phyloP scores from a whole-genome alignment of 1,140 invertebrate genomes.

The Wasmannia auropunctata region DNA sequence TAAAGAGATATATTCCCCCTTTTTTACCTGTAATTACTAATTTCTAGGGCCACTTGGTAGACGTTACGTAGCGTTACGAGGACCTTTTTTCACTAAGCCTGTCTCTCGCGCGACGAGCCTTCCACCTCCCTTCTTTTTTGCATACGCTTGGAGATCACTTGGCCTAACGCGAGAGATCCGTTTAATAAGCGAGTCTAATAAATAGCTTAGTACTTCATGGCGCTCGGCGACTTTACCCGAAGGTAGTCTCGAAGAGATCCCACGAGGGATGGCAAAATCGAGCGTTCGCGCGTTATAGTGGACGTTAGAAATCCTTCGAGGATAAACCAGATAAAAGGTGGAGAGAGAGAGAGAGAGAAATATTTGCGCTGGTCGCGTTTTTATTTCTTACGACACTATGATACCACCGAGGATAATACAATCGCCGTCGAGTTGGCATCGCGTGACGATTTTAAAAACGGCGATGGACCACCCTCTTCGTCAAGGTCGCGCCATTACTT shows the following conservation, averaged over 20 bases:
- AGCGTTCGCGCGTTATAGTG: slow-evolving; percentile 24
- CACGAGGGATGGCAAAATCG: slow-evolving; percentile 21
- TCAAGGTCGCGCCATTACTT: background rate
- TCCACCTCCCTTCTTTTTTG: slow-evolving; percentile 8
- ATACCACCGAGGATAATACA: slow-evolving; percentile 28
- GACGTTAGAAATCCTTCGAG: slow-evolving; percentile 25
- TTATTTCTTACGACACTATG: slow-evolving; percentile 51
- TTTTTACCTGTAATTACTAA: slow-evolving; percentile 37
- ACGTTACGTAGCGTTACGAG: background rate
- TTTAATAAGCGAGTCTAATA: slow-evolving; percentile 39
- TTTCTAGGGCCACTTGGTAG: slow-evolving; percentile 36
- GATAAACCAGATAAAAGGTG: too few species aligned
- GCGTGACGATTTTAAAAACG: slow-evolving; percentile 13
- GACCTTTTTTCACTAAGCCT: background rate
- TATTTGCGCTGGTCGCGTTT: slow-evolving; percentile 41
- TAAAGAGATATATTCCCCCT: slow-evolving; percentile 16
- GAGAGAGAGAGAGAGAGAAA: background rate
- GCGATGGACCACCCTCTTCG: background rate
- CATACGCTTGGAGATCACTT: slow-evolving; percentile 49
- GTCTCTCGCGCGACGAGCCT: slow-evolving; percentile 9
- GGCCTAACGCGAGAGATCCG: slow-evolving; percentile 63
- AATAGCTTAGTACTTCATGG: slow-evolving; percentile 33
- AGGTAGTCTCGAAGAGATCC: slow-evolving; percentile 4
- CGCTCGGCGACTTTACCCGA: background rate
- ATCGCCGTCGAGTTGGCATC: slow-evolving; percentile 33